Evolutionary conservation across 2,888 invertebrate species (phyloP), one percentile per base, ranked within the genome.

Genomic region (Caprella mutica): DNA sequence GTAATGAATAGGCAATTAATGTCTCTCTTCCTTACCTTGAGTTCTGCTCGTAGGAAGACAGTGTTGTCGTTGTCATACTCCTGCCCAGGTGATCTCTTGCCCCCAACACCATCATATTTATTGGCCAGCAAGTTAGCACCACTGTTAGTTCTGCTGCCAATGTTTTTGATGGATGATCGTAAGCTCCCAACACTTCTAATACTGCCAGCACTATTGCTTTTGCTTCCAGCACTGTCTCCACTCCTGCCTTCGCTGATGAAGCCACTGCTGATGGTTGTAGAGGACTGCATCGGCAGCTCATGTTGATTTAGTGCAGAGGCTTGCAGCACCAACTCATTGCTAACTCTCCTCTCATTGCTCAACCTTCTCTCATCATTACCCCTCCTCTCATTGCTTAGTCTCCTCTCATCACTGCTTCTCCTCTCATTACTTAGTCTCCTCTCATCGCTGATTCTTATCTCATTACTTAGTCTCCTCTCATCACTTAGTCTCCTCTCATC

Each of bases 21-120:
- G n/a, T n/a, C n/a, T n/a, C n/a, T n/a, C n/a, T n/a, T n/a, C n/a
- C 50, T 58, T 51, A 67, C 67, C 66, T 68, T 68, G 30, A 69
- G 64, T 54, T 69, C 69, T 6, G 69, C 68, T 40, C 65, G 65
- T 14, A 69, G 64, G 33, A 69, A 61, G 12, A 68, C 66, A 39
- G 68, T 57, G 56, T 67, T 68, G 59, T 66, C 68, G 54, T 69
- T 66, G 43, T 68, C 67, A 55, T 68, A 57, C 57, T 6, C 57
- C 55, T 38, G 61, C 51, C 6, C 57, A 52, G 35, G 60, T 23
- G 54, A 53, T 51, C 46, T 50, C 56, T 3, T 58, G 53, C 5
- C 52, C 55, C 26, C 54, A 8, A 17, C 27, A 39, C 33, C 21
- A 26, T 23, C 38, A 8, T 27, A n/a, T 21, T 27, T 35, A 30